phyloP scores from a whole-genome alignment of 2,888 invertebrate genomes.

The Cheilosia impressa region DNA sequence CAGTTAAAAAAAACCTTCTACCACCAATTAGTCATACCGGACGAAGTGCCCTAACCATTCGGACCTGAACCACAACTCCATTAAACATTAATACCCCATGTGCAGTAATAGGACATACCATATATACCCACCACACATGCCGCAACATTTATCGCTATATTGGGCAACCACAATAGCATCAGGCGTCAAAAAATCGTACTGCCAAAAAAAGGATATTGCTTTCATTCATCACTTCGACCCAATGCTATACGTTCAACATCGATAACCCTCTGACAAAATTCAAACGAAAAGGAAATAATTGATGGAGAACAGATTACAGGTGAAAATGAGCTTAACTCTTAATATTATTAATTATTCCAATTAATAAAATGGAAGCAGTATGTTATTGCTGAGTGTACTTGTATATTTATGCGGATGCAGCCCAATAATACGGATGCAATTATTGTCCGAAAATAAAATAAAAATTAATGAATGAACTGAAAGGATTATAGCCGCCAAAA shows the following conservation, averaged over 20 bases:
- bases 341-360: constrained; percentile 83
- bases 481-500: constrained; percentile 63
- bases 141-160: constrained; percentile 29
- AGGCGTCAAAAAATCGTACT: constrained; percentile 15
- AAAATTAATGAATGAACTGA: constrained; percentile 46
- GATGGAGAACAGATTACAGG: constrained; percentile 71
- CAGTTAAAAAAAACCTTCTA: neutral
- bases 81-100: constrained; percentile 16
- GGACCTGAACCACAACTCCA: constrained; percentile 9
- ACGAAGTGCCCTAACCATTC: neutral
- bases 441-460: constrained; percentile 53
- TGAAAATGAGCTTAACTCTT: constrained; percentile 79
- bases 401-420: neutral
- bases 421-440: neutral
- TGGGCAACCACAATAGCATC: constrained; percentile 24
- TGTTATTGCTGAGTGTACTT: neutral
- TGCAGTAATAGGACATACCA: neutral
- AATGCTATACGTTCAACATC: neutral
- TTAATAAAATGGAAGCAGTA: constrained; percentile 79
- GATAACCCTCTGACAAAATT: constrained; percentile 26
- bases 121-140: constrained; percentile 22
- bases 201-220: neutral
- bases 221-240: neutral
- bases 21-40: constrained; percentile 30
- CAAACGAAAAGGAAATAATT: constrained; percentile 42